Evolutionary conservation across 2,888 invertebrate genomes (phyloP).

Genomic region (Allophyes oxyacanthae): DNA sequence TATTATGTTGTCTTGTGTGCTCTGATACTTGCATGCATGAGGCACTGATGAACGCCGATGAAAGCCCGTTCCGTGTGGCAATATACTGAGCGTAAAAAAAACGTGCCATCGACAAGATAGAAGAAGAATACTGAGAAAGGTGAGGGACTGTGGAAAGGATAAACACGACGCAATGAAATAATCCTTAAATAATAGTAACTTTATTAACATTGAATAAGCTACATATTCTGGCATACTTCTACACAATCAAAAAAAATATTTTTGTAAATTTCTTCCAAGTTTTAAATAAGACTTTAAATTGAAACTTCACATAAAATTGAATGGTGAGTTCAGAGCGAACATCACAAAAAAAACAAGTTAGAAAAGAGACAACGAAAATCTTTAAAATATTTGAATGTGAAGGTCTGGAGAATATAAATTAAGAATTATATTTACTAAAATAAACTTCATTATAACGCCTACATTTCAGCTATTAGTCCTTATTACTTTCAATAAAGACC

Average conservation of each 20-base stretch:
- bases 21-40: no score
- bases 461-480: constrained; percentile 23
- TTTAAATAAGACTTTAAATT: neutral
- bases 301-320: neutral
- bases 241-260: constrained; percentile 33
- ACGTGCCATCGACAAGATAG: no score
- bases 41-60: no score
- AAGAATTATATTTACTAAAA: constrained; percentile 28
- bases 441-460: constrained; percentile 22
- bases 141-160: no score
- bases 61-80: no score
- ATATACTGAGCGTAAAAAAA: no score
- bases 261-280: constrained; percentile 4
- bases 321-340: no score
- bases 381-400: no score
- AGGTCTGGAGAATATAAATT: constrained; percentile 42
- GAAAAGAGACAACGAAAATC: neutral
- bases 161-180: neutral
- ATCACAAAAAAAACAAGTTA: no score
- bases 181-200: constrained; percentile 41
- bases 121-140: no score
- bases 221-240: constrained; percentile 30
- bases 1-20: no score
- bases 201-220: constrained; percentile 51
- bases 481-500: constrained; percentile 27